A percentile compares a stretch with the other conserved stretches of the same genome.
phyloP scores from a whole-genome alignment of 1,140 invertebrate species.

The Thalassaphorura encarpata region DNA sequence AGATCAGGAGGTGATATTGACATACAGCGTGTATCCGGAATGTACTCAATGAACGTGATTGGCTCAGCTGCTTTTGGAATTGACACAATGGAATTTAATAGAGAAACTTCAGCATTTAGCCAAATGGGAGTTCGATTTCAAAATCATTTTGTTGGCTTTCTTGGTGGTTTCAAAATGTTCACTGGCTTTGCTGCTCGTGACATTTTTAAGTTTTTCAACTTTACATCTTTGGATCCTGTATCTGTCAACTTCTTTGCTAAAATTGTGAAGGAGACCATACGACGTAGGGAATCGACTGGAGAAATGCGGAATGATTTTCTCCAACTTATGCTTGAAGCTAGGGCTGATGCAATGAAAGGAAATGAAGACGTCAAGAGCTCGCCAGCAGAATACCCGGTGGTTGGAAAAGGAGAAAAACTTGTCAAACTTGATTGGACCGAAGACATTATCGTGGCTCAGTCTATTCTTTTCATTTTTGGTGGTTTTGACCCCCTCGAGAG shows the following conservation, averaged over 20 bases:
- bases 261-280: slow-evolving; percentile 1
- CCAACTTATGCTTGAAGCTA: slow-evolving; percentile 39
- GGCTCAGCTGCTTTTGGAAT: slow-evolving; percentile 44
- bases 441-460: slow-evolving; percentile 21
- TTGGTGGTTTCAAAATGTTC: slow-evolving; percentile 6
- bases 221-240: not conserved
- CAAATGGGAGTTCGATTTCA: slow-evolving; percentile 10
- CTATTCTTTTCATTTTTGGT: slow-evolving; percentile 35
- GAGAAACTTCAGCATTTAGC: slow-evolving; percentile 25
- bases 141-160: slow-evolving; percentile 2
- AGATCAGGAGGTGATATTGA: not conserved
- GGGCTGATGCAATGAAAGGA: slow-evolving; percentile 31
- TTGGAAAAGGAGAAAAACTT: not conserved
- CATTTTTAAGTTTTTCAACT: not conserved
- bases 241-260: slow-evolving; percentile 14
- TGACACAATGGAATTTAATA: slow-evolving; percentile 33
- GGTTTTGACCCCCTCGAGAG: slow-evolving; percentile 44
- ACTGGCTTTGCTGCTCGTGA: not conserved
- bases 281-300: slow-evolving; percentile 5
- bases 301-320: slow-evolving; percentile 36
- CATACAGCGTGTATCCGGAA: slow-evolving; percentile 32
- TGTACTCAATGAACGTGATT: slow-evolving; percentile 43
- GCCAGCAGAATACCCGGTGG: too few relatives aligned
- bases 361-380: not conserved
- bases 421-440: slow-evolving; percentile 7